Base-by-base conservation (phyloP, 1,140 invertebrate species). In the Stegodyphus dumicola region DNA sequence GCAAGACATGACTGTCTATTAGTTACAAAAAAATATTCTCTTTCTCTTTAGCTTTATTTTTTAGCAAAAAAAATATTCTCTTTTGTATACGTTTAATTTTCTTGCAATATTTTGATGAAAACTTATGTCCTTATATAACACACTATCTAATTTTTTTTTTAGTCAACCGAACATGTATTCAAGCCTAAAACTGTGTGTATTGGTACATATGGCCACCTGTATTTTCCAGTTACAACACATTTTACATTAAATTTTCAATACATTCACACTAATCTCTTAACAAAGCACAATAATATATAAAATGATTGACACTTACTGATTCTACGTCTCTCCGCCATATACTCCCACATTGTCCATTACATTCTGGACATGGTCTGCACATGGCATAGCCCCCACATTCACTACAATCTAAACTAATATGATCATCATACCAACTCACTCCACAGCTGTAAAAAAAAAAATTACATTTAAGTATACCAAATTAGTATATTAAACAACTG, bases 321-420 rank as follows among this genome's bases (percentile, higher is more conserved):
- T 93, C 93, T 86, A 95, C 92, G 90, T 96, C 94, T 87, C 95
- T 92, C 89, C 94, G 94, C 95, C 95, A 96, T 49, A 92, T 89
- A n/a, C 92, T 91, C 77, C 92, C 92, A 89, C 95, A 96, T 87
- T 93, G 92, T 69, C 95, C 95, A 85, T 95, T 93, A 90, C 95
- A 96, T 0, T 93, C 90, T 13, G 94, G 94, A 89, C 95, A 96
- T 6, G 95, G 94, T 87, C 95, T 91, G 85, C 93, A 91, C 87
- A 96, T 90, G 53, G 94, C 94, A 88, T 95, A 96, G 70, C 95
- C 95, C 60, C 95, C 95, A 90, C 95, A 96, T 90, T 96, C 95
- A 54, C 92, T 92, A 90, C 95, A 96, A 89, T 95, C 95, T 9
- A 95, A 90, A 6, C 94, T 95, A 15, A 95, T 94, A 88, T 96